Evolutionary conservation across 1,140 invertebrate species (phyloP), one percentile per base, ranked within the genome.

Genomic region (Sinella curviseta): DNA sequence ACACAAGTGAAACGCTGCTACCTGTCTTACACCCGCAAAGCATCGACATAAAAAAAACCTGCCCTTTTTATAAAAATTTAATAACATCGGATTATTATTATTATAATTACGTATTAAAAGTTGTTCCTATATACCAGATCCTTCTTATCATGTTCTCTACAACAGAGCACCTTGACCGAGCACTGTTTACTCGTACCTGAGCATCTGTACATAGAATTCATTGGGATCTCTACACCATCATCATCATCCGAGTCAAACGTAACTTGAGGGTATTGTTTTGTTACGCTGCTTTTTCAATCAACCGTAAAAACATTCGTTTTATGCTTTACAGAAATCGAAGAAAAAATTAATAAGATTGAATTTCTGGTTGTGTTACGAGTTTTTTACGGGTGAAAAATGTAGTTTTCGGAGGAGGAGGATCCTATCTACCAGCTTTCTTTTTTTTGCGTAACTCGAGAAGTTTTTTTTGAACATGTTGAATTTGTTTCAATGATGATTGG

Each of bases 91-190:
- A 65, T 65, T 65, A 65, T 65, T 65, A 65, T 65, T 65, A 65
- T 65, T 65, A 65, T 65, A 65, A 65, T 65, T 65, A 65, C 57
- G 57, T 65, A 65, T 65, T 65, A 65, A 26, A 65, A 65, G 57
- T 65, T 65, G 57, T 65, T 65, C 16, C 24, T n/a, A 20, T n/a
- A n/a, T n/a, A n/a, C n/a, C n/a, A n/a, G 8, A 48, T 12, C 39
- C 8, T 48, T 48, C 20, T 20, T 12, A 48, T 8, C 8, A 20
- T 48, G 39, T 48, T 48, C 8, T 48, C 20, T 8, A 48, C 20
- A 48, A 48, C 20, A 48, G 8, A 48, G 20, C 39, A 12, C 39
- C 8, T 48, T 8, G 20, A 20, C 39, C 8, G 39, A 48, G 8
- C 39, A 48, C n/a, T n/a, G n/a, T n/a, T 48, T 48, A 12, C 39